Evolutionary conservation across 2,113 vertebrate genomes (phyloP).

Genomic region (Epinephelus lanceolatus): DNA sequence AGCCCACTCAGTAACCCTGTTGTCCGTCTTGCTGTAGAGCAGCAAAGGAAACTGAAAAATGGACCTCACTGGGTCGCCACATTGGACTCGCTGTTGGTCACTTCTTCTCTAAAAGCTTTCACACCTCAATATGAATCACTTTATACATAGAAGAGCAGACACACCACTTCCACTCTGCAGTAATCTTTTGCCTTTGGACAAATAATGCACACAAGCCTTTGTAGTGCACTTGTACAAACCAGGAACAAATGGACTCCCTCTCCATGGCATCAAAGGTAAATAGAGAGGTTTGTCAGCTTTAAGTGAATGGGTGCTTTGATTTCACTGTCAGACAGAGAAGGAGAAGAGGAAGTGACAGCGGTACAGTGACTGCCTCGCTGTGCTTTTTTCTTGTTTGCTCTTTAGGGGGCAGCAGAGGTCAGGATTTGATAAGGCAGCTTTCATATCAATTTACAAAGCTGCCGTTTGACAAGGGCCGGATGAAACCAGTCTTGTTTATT

Average conservation of each 20-base stretch:
- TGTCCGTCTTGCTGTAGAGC: conserved; percentile 26
- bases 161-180: conserved; percentile 47
- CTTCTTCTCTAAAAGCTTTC: conserved; percentile 51
- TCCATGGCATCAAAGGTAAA: conserved; percentile 73
- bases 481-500: conserved; percentile 78
- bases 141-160: conserved; percentile 32
- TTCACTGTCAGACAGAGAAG: conserved; percentile 46
- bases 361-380: conserved; percentile 20
- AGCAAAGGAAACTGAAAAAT: conserved; percentile 37
- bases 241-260: conserved; percentile 72
- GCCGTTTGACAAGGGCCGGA: conserved; percentile 72
- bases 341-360: conserved; percentile 47
- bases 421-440: conserved; percentile 76
- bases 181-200: conserved; percentile 65
- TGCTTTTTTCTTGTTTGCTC: conserved; percentile 64
- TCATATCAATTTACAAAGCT: conserved; percentile 76
- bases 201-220: conserved; percentile 63
- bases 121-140: conserved; percentile 50
- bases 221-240: conserved; percentile 63
- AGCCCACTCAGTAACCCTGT: conserved; percentile 46
- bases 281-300: conserved; percentile 65
- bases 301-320: conserved; percentile 64
- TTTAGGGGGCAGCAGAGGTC: conserved; percentile 84
- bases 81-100: conserved; percentile 31
- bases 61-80: conserved; percentile 4